Base-by-base conservation (phyloP, 2,797 vertebrate genomes). In the Acanthornis magna region DNA sequence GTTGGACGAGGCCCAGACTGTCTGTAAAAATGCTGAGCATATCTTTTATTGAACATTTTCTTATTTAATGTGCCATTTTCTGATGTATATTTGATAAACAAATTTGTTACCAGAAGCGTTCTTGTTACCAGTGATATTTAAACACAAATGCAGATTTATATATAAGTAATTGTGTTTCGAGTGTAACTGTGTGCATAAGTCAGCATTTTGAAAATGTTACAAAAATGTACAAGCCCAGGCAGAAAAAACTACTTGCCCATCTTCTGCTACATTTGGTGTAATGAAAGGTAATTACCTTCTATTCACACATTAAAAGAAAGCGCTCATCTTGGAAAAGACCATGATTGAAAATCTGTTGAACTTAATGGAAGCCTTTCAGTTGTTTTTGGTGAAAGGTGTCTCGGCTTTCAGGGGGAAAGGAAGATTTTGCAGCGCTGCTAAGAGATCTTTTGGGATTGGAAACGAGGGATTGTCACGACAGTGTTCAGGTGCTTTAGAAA, bases 71-170 rank as follows among this genome's bases (percentile, higher is more conserved):
- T 96, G 67, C 72, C 86, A 89, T 91, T 89, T 95, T 95, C 81
- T 92, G 92, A 92, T 92, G 81, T 80, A 68, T 91, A 88, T 92
- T 95, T 94, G 91, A 94, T 91, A 94, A 94, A 92, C 78, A 91
- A 91, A 91, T 92, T 92, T 91, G 78, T 96, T 89, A 95, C 82
- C 73, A 94, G 92, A 91, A 96, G 85, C 5, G 5, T 88, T 95
- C 95, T 90, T 94, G 84, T 94, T 96, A 89, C 84, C 42, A 88
- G 65, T 96, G 94, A 92, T 93, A 94, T 96, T 96, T 95, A 89
- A 96, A 89, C 84, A 92, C 84, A 93, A 94, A 92, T 92, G 78
- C 86, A 92, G 81, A 94, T 95, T 94, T 93, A 82, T 91, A 94
- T 93, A n/a, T 51, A 45, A 87, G 84, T 89, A 92, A 96, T 92